These are phyloP conservation scores for Sebastes aleutianus DNA, from an alignment of 2,797 vertebrate species.

Conservation along the genomic window DNA sequence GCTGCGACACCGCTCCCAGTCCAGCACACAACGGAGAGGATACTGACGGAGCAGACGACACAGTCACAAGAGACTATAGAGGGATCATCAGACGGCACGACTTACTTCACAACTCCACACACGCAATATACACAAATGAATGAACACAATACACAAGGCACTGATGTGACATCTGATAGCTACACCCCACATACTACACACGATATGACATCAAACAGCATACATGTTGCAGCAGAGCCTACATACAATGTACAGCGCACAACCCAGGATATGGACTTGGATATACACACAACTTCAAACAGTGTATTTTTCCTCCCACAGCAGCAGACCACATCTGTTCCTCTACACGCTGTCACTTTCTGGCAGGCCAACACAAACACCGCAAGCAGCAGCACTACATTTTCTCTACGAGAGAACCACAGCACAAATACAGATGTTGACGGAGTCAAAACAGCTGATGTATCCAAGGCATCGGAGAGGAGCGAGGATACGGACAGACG, in stretches of 20 bases:
- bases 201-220: background rate
- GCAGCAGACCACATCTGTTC: slow-evolving; percentile 67
- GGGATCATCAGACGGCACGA: slow-evolving; percentile 70
- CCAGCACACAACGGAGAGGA: slow-evolving; percentile 27
- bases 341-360: slow-evolving; percentile 46
- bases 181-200: background rate
- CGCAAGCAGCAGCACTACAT: slow-evolving; percentile 39
- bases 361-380: slow-evolving; percentile 49
- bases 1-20: slow-evolving; percentile 47
- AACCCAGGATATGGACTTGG: slow-evolving; percentile 21
- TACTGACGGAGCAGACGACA: slow-evolving; percentile 10
- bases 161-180: background rate
- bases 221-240: background rate
- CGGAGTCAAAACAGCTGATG: slow-evolving; percentile 48
- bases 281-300: slow-evolving; percentile 51
- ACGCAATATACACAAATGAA: background rate
- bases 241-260: slow-evolving; percentile 21
- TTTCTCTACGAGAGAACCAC: slow-evolving; percentile 43
- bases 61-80: slow-evolving; percentile 32
- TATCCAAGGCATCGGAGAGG: slow-evolving; percentile 21
- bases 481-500: background rate
- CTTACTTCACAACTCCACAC: slow-evolving; percentile 3
- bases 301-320: slow-evolving; percentile 47
- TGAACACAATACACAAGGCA: background rate
- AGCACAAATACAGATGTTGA: slow-evolving; percentile 53